These are phyloP conservation scores for Heterochromis multidens DNA, from an alignment of 2,113 vertebrate genomes.

Conservation along the genomic window DNA sequence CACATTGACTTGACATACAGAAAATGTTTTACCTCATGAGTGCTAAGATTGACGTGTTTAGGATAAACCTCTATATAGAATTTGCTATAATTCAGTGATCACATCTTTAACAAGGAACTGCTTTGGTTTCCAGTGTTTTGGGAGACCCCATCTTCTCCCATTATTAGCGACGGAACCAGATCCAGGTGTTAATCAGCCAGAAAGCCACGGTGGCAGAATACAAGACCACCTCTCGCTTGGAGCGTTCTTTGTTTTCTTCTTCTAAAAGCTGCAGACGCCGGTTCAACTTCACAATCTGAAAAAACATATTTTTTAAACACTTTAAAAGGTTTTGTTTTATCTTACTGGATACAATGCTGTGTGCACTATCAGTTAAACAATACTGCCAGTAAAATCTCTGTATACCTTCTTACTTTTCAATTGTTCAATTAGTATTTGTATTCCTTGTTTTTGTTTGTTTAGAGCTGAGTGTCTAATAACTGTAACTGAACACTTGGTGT, in stretches of 20 bases:
- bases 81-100: not conserved
- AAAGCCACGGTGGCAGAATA: slow-evolving; percentile 94
- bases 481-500: not conserved
- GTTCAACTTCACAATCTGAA: slow-evolving; percentile 95
- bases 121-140: slow-evolving; percentile 36
- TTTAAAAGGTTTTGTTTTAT: too few species aligned
- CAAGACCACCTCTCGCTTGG: slow-evolving; percentile 90
- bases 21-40: not conserved
- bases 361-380: not conserved
- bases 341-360: too few species aligned
- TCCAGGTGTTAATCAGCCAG: slow-evolving; percentile 96
- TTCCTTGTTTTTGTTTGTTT: not conserved
- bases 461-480: not conserved
- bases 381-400: not conserved
- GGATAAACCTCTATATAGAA: not conserved
- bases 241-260: slow-evolving; percentile 93
- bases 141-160: not conserved
- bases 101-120: slow-evolving; percentile 26
- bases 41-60: not conserved
- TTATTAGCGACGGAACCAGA: slow-evolving; percentile 90
- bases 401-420: not conserved
- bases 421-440: not conserved
- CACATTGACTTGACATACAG: not conserved
- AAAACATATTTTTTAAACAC: not conserved
- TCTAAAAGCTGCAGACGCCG: slow-evolving; percentile 92